These are phyloP conservation scores for Muscicapa comitata DNA, from an alignment of 2,797 vertebrate species.

Conservation along the genomic window DNA sequence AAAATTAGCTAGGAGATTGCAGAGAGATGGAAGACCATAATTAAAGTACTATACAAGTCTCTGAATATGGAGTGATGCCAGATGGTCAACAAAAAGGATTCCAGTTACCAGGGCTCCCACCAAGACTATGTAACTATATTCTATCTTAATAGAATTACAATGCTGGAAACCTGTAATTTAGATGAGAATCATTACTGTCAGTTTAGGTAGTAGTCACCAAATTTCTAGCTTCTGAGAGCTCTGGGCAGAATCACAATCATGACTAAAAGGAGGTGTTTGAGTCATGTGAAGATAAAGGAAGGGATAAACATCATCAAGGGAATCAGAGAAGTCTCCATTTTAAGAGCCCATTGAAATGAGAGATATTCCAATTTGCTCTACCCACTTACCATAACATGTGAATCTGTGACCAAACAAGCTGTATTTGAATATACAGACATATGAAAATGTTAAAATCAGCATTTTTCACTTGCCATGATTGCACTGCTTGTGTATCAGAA, in stretches of 20 bases:
- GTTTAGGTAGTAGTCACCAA: neutral
- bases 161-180: neutral
- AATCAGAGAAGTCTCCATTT: neutral
- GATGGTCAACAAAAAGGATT: neutral
- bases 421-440: neutral
- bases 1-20: neutral
- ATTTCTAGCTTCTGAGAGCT: neutral
- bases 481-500: neutral
- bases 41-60: neutral
- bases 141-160: neutral
- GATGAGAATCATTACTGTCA: neutral
- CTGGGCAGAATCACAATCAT: neutral
- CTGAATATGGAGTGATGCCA: neutral
- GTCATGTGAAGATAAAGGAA: neutral
- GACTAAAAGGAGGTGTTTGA: neutral
- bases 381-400: neutral
- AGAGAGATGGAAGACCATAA: neutral
- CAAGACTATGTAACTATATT: neutral
- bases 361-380: accelerated
- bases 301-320: neutral
- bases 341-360: neutral
- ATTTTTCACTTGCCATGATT: neutral
- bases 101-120: neutral
- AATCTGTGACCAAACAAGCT: neutral
- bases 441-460: neutral